A percentile compares a stretch with the other conserved stretches of the same genome.
These are phyloP conservation scores for Halcyon malimbica DNA, from an alignment of 2,113 vertebrate genomes.

Conservation along the genomic window DNA sequence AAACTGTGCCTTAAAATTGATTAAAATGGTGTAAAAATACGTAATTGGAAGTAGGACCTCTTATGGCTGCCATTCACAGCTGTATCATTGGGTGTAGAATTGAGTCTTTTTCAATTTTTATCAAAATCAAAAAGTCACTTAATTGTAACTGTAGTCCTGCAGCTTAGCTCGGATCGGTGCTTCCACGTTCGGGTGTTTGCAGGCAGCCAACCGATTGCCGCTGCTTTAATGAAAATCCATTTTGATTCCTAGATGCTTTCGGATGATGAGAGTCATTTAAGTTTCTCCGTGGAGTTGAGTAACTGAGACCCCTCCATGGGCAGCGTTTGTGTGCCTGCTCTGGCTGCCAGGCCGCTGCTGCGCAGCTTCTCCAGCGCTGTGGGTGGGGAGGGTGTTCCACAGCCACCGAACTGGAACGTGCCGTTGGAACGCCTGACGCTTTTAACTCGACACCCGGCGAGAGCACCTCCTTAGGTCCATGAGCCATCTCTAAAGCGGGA, in stretches of 20 bases:
- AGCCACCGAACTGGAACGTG: neutral
- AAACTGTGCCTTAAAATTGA: neutral
- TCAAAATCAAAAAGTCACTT: neutral
- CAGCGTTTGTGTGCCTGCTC: rapidly evolving
- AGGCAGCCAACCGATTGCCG: neutral
- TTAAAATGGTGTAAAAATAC: conserved; percentile 2
- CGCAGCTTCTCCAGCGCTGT: neutral
- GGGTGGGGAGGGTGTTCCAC: neutral
- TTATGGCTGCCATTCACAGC: neutral
- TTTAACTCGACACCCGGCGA: neutral
- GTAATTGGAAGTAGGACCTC: neutral
- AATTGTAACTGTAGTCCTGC: neutral
- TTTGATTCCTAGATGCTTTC: neutral
- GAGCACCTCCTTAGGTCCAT: rapidly evolving
- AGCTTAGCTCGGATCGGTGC: neutral
- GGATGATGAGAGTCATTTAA: neutral
- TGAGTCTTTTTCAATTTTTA: neutral
- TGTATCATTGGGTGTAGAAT: neutral
- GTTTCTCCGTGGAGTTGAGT: neutral
- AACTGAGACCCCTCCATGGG: rapidly evolving
- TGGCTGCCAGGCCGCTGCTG: neutral
- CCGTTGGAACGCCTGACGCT: neutral
- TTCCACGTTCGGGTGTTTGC: neutral
- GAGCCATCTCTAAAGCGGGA: neutral
- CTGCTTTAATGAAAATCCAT: neutral